Base-by-base conservation (phyloP, 2,113 vertebrate genomes). In the Geococcyx californianus region DNA sequence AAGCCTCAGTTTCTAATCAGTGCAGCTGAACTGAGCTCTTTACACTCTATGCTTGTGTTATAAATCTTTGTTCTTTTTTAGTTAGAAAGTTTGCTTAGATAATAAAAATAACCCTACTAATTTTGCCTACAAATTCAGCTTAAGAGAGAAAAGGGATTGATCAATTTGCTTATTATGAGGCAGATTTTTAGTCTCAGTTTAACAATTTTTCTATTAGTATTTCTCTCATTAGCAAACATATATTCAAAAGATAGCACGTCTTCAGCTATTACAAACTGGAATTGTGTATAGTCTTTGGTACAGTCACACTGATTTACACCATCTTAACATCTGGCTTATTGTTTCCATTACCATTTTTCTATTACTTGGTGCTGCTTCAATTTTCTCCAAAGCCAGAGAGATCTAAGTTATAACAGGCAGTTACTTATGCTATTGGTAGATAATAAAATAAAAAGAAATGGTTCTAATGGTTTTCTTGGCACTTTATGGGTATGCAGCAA, bases 51-150 rank as follows among this genome's bases (percentile, higher is more conserved):
- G 19, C 3, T 78, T 87, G 5, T 75, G 28, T 42, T 84, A 70
- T 54, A 84, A 94, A 91, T 67, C 80, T 96, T 84, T 70, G 75
- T 70, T 80, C 89, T 91, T 87, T 83, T 91, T 87, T 91, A 87
- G 89, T 96, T 84, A 82, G 69, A 84, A 94, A 87, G 33, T 78
- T 96, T 86, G 67, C 28, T 81, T 74, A 52, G 60, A 52, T 67
- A 82, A 92, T 91, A 92, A 92, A 77, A 90, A 76, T 24, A 88
- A 25, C 1, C 6, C 7, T 44, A 55, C 28, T 64, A 15, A 3
- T 89, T 93, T 89, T 94, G 60, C 69, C 68, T 78, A 45, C 15
- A 87, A 87, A 95, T 76, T 76, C 80, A 49, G 16, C 14, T 54
- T 55, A 55, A 81, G 52, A 64, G 74, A 89, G 33, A 78, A 84